Conservation (phyloP, 2,797 vertebrate genomes). For the Microchirus variegatus region DNA sequence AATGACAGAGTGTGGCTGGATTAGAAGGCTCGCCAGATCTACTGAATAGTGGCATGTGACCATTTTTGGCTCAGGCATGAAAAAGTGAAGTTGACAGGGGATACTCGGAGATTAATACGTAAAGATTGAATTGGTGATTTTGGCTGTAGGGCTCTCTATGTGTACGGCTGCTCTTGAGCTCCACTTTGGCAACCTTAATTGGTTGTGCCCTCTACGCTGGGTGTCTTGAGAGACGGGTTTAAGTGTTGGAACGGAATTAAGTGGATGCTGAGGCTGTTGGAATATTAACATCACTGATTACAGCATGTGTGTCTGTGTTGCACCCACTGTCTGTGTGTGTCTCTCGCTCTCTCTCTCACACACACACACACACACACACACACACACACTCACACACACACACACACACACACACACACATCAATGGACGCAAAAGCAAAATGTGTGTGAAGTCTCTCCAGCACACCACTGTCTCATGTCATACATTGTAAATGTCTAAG, state of each 20-base stretch:
- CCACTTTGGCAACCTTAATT: constrained; percentile 72
- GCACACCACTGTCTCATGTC: neutral
- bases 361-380: constrained; percentile 1
- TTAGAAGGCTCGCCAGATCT: constrained; percentile 69
- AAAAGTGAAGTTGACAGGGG: constrained; percentile 73
- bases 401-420: constrained; percentile 9
- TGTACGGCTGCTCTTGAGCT: constrained; percentile 57
- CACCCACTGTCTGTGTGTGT: constrained; percentile 9
- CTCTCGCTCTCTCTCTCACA: neutral
- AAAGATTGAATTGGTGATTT: constrained; percentile 73
- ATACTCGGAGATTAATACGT: constrained; percentile 73
- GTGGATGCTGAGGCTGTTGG: constrained; percentile 51
- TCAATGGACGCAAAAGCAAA: neutral
- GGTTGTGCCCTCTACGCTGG: constrained; percentile 62
- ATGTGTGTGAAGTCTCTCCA: constrained; percentile 5
- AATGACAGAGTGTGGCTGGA: constrained; percentile 76
- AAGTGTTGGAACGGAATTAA: constrained; percentile 72
- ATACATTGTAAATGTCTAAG: constrained; percentile 17
- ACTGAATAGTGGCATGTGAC: constrained; percentile 69
- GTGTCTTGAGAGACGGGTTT: constrained; percentile 68
- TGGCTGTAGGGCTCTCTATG: constrained; percentile 53
- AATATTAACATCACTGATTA: constrained; percentile 50
- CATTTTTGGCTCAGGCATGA: constrained; percentile 69
- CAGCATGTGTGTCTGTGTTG: constrained; percentile 20
- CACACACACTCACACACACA: neutral